phyloP scores from a whole-genome alignment of 2,888 invertebrate genomes.

The Nezara viridula region DNA sequence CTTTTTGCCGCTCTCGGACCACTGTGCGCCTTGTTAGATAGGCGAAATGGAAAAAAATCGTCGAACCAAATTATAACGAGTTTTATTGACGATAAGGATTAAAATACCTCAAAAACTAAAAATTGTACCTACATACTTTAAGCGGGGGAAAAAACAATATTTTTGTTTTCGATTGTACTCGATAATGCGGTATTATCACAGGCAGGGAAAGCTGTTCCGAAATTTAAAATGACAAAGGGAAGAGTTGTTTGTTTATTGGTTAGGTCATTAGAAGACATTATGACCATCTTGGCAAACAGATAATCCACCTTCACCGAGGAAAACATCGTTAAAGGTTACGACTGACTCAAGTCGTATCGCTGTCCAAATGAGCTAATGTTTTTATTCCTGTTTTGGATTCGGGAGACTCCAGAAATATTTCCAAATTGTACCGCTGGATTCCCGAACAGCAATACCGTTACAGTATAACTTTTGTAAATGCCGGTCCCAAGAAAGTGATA shows the following conservation, averaged over 20 bases:
- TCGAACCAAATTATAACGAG: no score
- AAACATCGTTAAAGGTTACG: constrained; percentile 4
- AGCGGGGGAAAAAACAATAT: no score
- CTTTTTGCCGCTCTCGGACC: no score
- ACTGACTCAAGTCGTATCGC: background rate
- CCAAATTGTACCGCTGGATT: background rate
- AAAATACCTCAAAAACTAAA: no score
- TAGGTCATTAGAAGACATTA: constrained; percentile 1
- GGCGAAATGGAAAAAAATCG: no score
- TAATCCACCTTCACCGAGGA: background rate
- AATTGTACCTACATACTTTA: no score
- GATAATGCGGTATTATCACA: background rate
- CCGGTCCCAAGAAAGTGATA: no score
- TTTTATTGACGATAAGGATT: no score
- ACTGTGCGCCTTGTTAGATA: no score
- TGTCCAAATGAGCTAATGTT: background rate
- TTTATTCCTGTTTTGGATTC: background rate
- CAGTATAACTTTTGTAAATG: no score
- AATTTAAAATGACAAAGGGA: background rate
- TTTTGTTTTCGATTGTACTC: background rate
- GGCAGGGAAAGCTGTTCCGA: background rate
- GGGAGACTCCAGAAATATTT: background rate
- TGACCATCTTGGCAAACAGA: background rate
- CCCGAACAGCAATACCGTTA: background rate
- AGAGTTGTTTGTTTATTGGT: background rate